These are phyloP conservation scores for Cephalophus harveyi DNA, from an alignment of 2,113 vertebrate species.

Conservation along the genomic window DNA sequence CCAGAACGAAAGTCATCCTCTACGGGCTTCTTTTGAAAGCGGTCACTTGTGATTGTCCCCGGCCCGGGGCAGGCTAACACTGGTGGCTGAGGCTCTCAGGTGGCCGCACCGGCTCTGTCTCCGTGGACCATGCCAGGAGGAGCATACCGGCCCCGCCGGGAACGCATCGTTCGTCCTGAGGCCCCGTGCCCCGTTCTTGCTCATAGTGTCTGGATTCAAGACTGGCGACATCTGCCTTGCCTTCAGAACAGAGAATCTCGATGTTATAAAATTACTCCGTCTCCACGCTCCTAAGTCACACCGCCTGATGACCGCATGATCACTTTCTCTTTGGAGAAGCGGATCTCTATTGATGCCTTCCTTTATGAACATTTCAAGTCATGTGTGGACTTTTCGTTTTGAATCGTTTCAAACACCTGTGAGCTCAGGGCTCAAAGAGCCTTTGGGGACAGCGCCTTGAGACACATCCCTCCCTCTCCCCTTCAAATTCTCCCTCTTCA, in stretches of 20 bases:
- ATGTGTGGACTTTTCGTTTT: constrained; percentile 40
- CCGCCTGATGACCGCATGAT: neutral
- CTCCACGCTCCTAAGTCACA: neutral
- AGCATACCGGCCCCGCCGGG: neutral
- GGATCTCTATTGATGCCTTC: neutral
- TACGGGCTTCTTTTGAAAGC: neutral
- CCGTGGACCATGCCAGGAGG: too few relatives aligned
- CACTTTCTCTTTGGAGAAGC: neutral
- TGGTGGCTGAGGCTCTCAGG: neutral
- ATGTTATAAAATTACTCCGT: neutral
- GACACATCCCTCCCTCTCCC: neutral
- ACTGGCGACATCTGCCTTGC: neutral
- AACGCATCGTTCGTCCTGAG: neutral
- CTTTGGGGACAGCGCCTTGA: neutral
- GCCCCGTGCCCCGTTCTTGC: neutral
- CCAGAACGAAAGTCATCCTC: neutral
- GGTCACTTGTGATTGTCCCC: neutral
- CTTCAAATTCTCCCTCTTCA: neutral
- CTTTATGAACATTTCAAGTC: neutral
- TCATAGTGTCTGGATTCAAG: rapidly evolving
- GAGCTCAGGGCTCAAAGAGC: neutral
- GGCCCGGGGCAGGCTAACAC: neutral
- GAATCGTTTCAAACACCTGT: neutral
- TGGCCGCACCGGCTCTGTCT: too few relatives aligned
- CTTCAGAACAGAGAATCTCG: neutral